These are phyloP conservation scores for Sardinella longiceps DNA, from an alignment of 2,797 vertebrate genomes.

Conservation along the genomic window DNA sequence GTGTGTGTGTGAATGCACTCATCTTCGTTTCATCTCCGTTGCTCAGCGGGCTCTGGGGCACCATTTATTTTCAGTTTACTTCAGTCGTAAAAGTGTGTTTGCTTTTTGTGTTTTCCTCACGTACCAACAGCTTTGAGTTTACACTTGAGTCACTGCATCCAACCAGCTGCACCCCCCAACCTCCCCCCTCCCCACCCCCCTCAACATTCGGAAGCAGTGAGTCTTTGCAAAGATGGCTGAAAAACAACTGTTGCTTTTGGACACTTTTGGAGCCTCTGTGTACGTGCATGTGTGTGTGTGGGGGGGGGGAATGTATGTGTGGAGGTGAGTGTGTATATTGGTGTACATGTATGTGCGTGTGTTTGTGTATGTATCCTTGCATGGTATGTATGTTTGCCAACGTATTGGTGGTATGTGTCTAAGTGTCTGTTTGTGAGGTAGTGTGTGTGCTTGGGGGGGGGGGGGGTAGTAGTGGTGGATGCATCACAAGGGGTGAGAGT, in stretches of 20 bases:
- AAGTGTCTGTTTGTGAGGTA: slow-evolving; percentile 36
- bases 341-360: slow-evolving; percentile 20
- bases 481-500: neutral
- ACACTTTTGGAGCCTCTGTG: slow-evolving; percentile 25
- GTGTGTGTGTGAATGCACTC: slow-evolving; percentile 22
- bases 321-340: slow-evolving; percentile 24
- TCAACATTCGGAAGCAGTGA: neutral
- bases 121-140: neutral
- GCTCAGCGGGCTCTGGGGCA: neutral
- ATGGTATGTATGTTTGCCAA: slow-evolving; percentile 22
- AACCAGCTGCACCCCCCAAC: neutral
- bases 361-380: slow-evolving; percentile 35
- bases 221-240: neutral
- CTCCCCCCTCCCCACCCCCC: neutral
- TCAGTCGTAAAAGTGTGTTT: slow-evolving; percentile 17
- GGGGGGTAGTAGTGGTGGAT: neutral
- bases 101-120: slow-evolving; percentile 20
- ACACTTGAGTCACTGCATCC: neutral
- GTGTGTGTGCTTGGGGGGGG: neutral
- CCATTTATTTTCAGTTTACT: slow-evolving; percentile 14
- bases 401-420: neutral
- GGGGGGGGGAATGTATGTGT: slow-evolving; percentile 30
- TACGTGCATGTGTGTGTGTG: slow-evolving; percentile 14
- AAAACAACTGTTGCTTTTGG: neutral
- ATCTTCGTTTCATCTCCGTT: neutral